phyloP scores from a whole-genome alignment of 2,888 invertebrate genomes.

The Eutolmus rufibarbis region DNA sequence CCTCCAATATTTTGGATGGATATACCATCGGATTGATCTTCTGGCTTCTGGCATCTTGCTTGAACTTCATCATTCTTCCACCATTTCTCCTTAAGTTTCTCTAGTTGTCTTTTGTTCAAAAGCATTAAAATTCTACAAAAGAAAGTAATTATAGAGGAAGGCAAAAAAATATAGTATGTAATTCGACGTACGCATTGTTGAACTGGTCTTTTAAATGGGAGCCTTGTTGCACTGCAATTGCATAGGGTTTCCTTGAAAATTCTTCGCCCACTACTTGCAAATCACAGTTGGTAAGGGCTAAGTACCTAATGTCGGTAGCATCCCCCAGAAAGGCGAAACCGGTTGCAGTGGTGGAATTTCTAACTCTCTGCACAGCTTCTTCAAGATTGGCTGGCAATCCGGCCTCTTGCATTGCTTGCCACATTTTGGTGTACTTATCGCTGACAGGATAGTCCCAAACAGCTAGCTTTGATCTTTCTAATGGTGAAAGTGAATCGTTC shows the following conservation, averaged over 20 bases:
- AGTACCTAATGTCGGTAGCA: slow-evolving; percentile 84
- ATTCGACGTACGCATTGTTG: slow-evolving; percentile 84
- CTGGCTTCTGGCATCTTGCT: slow-evolving; percentile 82
- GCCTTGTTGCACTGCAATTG: slow-evolving; percentile 95
- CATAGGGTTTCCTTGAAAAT: slow-evolving; percentile 96
- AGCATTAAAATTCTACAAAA: slow-evolving; percentile 82
- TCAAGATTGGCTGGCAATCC: slow-evolving; percentile 80
- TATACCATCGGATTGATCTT: slow-evolving; percentile 95
- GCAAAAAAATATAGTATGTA: background rate
- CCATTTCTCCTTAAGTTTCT: slow-evolving; percentile 95
- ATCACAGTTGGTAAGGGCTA: slow-evolving; percentile 67
- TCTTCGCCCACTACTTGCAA: slow-evolving; percentile 94
- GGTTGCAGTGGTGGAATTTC: slow-evolving; percentile 73
- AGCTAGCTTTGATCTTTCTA: slow-evolving; percentile 90
- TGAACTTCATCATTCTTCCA: slow-evolving; percentile 88
- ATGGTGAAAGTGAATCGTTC: slow-evolving; percentile 88
- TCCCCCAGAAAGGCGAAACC: slow-evolving; percentile 95
- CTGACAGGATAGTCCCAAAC: slow-evolving; percentile 99
- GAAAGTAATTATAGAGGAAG: background rate
- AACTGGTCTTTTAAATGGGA: slow-evolving; percentile 93
- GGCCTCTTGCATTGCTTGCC: slow-evolving; percentile 92
- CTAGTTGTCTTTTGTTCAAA: slow-evolving; percentile 90
- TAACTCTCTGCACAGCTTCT: slow-evolving; percentile 79
- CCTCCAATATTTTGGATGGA: slow-evolving; percentile 98
- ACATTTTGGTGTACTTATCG: slow-evolving; percentile 98